Conservation (phyloP, 2,113 vertebrate genomes). For the Ciconia maguari region DNA sequence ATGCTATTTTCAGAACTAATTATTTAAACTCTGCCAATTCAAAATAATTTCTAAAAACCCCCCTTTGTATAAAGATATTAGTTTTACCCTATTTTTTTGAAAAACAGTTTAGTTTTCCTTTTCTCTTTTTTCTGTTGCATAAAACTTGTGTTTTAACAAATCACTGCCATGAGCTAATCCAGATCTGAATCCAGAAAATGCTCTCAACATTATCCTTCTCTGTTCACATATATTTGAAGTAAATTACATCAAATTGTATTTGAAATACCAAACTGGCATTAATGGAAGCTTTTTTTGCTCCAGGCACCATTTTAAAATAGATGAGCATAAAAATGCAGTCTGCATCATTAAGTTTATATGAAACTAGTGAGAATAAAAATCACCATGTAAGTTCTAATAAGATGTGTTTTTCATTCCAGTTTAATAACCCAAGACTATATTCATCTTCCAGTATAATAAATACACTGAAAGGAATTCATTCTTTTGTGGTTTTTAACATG, state of each 20-base stretch:
- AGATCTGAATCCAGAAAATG: constrained; percentile 75
- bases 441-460: constrained; percentile 85
- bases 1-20: neutral
- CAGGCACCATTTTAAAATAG: constrained; percentile 87
- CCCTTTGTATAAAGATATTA: neutral
- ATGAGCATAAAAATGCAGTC: constrained; percentile 86
- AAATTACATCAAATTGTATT: constrained; percentile 88
- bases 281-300: constrained; percentile 84
- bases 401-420: constrained; percentile 88
- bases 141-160: constrained; percentile 72
- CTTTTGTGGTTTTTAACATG: constrained; percentile 79
- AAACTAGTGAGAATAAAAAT: constrained; percentile 89
- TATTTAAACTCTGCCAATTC: neutral
- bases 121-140: neutral
- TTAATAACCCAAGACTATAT: constrained; percentile 89
- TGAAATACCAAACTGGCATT: constrained; percentile 88
- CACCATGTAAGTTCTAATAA: constrained; percentile 88
- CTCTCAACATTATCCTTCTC: constrained; percentile 77
- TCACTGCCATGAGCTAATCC: constrained; percentile 71
- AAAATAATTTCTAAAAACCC: neutral
- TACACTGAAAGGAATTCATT: constrained; percentile 77
- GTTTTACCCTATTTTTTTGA: constrained; percentile 5
- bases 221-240: constrained; percentile 85
- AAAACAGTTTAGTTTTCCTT: constrained; percentile 24
- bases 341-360: constrained; percentile 89